These are phyloP conservation scores for Epicauta chinensis DNA, from an alignment of 1,140 invertebrate genomes.

Conservation along the genomic window DNA sequence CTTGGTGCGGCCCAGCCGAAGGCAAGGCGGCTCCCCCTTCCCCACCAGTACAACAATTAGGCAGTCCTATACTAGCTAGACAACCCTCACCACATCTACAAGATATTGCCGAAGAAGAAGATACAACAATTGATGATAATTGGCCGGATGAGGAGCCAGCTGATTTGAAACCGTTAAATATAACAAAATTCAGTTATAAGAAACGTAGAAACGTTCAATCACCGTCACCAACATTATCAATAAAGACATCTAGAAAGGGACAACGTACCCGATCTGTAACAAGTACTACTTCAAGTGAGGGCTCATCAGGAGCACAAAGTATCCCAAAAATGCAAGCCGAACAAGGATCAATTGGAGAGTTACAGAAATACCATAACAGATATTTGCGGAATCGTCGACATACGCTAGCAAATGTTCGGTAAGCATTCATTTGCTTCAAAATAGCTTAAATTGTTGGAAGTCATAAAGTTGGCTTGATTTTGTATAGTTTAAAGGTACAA, in stretches of 20 bases:
- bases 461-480: too few relatives aligned
- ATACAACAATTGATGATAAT: constrained; percentile 7
- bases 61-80: constrained; percentile 8
- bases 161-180: constrained; percentile 28
- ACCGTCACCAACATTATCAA: constrained; percentile 38
- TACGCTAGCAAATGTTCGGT: constrained; percentile 83
- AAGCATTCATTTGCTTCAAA: constrained; percentile 46
- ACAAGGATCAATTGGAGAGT: constrained; percentile 78
- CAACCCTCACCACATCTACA: constrained; percentile 38
- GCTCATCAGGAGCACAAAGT: constrained; percentile 34
- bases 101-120: constrained; percentile 39
- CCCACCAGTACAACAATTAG: constrained; percentile 27
- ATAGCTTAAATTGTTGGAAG: too few relatives aligned
- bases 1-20: constrained; percentile 42
- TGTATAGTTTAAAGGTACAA: too few relatives aligned
- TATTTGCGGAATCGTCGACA: constrained; percentile 75
- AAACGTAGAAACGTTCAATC: constrained; percentile 34
- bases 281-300: constrained; percentile 31
- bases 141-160: constrained; percentile 24
- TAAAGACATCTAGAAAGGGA: constrained; percentile 29
- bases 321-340: constrained; percentile 77
- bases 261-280: constrained; percentile 31
- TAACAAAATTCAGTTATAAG: constrained; percentile 27
- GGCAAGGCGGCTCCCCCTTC: constrained; percentile 36
- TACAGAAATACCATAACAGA: constrained; percentile 77